Base-by-base conservation (phyloP, 1,140 invertebrate species). In the Mactra quadrangularis region DNA sequence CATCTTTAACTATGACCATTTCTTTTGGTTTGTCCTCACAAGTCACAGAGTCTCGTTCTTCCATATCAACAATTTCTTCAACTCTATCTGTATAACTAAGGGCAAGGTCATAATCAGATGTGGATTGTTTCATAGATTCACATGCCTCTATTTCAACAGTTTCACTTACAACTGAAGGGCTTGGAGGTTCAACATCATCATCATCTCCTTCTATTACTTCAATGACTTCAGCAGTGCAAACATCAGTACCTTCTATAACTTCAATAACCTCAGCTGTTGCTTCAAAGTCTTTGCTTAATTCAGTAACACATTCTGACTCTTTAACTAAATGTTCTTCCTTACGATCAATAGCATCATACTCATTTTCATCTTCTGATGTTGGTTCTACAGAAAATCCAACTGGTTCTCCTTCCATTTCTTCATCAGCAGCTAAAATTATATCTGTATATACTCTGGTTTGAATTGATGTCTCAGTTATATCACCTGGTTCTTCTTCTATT, bases 401-500 rank as follows among this genome's bases (percentile, higher is more conserved):
- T 9, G 83, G 75, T 79, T 83, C 79, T 22, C 68, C 83, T 38
- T 68, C 70, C 22, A 82, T 66, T 77, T 86, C 77, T 68, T 78
- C 59, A 68, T 82, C 79, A 25, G 70, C 50, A 75, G 53, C 66
- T 17, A 62, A 25, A 38, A 77, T 77, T 25, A 77, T 77, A 31
- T 64, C 74, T 31, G 52, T 77, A 22, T 64, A 64, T 47, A 77
- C 31, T 41, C 53, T 55, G 2, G 41, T 59, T 64, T 77, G 74
- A 22, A 77, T 35, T 52, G 29, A 17, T 33, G 74, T 64, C n/a
- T 77, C 74, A 7, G 38, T 41, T 7, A 6, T 41, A 52, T 53
- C 52, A 47, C n/a, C 15, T 41, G 29, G 38, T 33, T 62, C 45
- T 22, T 45, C 41, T 38, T 77, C 62, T 19, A 33, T 53, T 71